These are phyloP conservation scores for Callocephalon fimbriatum DNA, from an alignment of 2,113 vertebrate species.

Conservation along the genomic window DNA sequence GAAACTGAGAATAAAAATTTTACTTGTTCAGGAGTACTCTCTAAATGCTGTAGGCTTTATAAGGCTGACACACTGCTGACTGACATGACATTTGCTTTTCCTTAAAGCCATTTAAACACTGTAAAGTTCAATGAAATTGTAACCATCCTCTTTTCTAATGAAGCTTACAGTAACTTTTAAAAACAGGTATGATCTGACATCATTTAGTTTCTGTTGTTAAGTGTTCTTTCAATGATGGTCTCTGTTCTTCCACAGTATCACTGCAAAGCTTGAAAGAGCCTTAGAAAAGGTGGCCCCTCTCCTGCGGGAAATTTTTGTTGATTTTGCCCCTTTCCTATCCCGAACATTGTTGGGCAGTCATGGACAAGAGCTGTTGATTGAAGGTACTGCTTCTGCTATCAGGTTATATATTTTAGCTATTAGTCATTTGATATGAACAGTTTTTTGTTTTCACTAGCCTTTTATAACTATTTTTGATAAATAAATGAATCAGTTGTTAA, in stretches of 20 bases:
- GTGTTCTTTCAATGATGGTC: slow-evolving; percentile 22
- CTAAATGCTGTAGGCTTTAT: background rate
- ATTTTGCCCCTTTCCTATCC: slow-evolving; percentile 97
- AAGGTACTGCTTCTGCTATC: slow-evolving; percentile 89
- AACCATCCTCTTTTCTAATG: background rate
- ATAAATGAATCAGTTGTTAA: background rate
- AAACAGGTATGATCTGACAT: background rate
- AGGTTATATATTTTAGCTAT: background rate
- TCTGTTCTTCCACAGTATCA: slow-evolving; percentile 87
- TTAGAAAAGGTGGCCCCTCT: slow-evolving; percentile 97
- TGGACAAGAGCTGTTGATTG: slow-evolving; percentile 96
- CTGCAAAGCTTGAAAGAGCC: slow-evolving; percentile 95
- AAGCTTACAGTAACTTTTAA: background rate
- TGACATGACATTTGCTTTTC: background rate
- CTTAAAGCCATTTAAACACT: background rate
- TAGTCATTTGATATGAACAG: background rate
- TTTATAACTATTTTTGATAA: background rate
- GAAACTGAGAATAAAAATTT: background rate
- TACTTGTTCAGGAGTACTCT: background rate
- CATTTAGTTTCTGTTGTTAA: slow-evolving; percentile 41
- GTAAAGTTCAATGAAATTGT: background rate
- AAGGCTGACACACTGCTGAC: background rate
- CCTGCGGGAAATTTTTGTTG: slow-evolving; percentile 97
- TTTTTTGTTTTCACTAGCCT: background rate
- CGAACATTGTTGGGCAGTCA: slow-evolving; percentile 96